These are phyloP conservation scores for Drosophila bipectinata DNA, from an alignment of 1,140 invertebrate genomes.

Conservation along the genomic window DNA sequence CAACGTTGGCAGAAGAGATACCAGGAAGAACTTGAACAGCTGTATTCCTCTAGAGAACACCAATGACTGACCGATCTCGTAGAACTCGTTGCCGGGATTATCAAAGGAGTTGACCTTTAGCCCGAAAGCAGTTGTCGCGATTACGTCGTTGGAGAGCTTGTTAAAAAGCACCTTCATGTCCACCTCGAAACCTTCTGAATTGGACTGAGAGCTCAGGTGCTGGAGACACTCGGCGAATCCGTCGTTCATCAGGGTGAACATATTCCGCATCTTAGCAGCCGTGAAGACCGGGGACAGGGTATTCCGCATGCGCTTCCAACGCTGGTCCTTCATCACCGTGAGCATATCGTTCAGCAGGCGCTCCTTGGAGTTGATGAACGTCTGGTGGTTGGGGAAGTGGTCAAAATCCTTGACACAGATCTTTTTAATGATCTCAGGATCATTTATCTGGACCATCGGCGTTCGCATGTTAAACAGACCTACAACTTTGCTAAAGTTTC, in stretches of 20 bases:
- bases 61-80: slow-evolving; percentile 80
- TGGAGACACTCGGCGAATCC: slow-evolving; percentile 55
- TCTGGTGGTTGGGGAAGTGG: slow-evolving; percentile 86
- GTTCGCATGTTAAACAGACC: slow-evolving; percentile 85
- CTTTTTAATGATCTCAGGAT: slow-evolving; percentile 86
- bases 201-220: slow-evolving; percentile 15
- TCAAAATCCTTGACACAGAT: slow-evolving; percentile 88
- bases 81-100: slow-evolving; percentile 84
- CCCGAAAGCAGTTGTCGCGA: slow-evolving; percentile 85
- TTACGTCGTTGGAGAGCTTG: slow-evolving; percentile 84
- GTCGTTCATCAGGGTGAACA: slow-evolving; percentile 84
- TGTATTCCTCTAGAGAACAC: slow-evolving; percentile 71
- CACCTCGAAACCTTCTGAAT: slow-evolving; percentile 60
- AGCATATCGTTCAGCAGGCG: slow-evolving; percentile 85
- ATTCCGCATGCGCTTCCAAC: slow-evolving; percentile 86
- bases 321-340: slow-evolving; percentile 85
- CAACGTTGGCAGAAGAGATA: slow-evolving; percentile 24
- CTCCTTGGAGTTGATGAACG: slow-evolving; percentile 84
- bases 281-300: slow-evolving; percentile 86
- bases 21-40: slow-evolving; percentile 61
- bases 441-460: slow-evolving; percentile 85
- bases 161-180: slow-evolving; percentile 84
- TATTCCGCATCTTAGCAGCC: slow-evolving; percentile 85
- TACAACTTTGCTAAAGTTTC: slow-evolving; percentile 81
- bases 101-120: slow-evolving; percentile 84